phyloP scores from a whole-genome alignment of 2,113 vertebrate species.

The Pteronura brasiliensis region DNA sequence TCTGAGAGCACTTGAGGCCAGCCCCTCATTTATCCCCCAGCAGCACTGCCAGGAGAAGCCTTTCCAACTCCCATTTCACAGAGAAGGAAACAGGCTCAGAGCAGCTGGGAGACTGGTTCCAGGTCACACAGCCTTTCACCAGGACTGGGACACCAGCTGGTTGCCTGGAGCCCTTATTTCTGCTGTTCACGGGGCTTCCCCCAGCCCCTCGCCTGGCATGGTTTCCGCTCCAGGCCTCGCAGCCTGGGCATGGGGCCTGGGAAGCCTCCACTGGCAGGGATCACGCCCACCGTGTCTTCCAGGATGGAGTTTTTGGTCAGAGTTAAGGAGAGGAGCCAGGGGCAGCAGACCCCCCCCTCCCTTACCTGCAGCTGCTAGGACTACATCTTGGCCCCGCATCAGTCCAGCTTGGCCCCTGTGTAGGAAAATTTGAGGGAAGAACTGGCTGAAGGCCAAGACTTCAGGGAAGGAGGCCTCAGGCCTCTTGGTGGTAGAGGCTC shows the following conservation, averaged over 20 bases:
- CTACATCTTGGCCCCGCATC: background rate
- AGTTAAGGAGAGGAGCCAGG: background rate
- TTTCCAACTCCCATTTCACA: background rate
- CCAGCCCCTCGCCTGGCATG: background rate
- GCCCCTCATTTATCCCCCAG: background rate
- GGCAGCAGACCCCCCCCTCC: too few relatives aligned
- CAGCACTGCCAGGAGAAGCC: background rate
- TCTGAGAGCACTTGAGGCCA: background rate
- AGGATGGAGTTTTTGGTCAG: background rate
- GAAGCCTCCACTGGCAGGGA: background rate
- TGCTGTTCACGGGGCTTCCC: background rate
- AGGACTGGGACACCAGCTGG: background rate
- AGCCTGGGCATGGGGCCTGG: background rate
- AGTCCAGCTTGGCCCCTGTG: background rate
- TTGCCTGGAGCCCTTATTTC: background rate
- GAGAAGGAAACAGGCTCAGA: background rate
- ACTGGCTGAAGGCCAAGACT: background rate
- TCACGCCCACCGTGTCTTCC: fast-evolving
- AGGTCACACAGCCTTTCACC: background rate
- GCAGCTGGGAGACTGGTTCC: background rate
- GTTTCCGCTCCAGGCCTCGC: background rate
- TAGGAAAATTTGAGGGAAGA: conserved; percentile 59
- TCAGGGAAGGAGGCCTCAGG: background rate
- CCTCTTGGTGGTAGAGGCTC: background rate
- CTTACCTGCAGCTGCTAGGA: background rate